Conservation (phyloP, 1,140 invertebrate genomes). For the Drosophila sulfurigaster region DNA sequence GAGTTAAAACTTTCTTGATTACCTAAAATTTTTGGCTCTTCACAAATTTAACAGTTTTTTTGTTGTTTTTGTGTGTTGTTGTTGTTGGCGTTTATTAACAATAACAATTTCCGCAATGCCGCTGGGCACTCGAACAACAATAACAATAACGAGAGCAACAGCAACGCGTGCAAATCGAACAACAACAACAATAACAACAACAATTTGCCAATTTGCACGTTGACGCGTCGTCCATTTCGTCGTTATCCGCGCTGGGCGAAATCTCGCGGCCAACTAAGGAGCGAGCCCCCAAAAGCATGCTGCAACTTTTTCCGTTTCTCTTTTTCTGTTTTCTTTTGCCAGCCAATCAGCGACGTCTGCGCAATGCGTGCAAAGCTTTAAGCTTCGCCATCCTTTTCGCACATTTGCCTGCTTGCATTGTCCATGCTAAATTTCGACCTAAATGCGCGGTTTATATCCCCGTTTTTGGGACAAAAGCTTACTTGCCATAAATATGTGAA, state of each 20-base stretch:
- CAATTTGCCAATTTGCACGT: neutral
- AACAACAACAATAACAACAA: constrained; percentile 7
- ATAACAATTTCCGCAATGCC: constrained; percentile 32
- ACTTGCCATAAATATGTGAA: constrained; percentile 13
- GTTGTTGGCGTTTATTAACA: constrained; percentile 17
- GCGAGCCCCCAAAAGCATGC: constrained; percentile 42
- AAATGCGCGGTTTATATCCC: neutral
- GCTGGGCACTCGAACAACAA: constrained; percentile 17
- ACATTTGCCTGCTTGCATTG: neutral
- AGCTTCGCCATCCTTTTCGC: neutral
- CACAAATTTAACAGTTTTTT: constrained; percentile 2
- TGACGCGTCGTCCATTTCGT: constrained; percentile 36
- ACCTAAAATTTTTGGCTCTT: neutral
- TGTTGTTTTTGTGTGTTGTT: neutral
- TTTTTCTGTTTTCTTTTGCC: constrained; percentile 23
- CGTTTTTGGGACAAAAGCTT: constrained; percentile 28
- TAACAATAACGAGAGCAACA: constrained; percentile 36
- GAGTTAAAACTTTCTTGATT: neutral
- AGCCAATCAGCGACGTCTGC: constrained; percentile 11
- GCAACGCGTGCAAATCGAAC: constrained; percentile 7
- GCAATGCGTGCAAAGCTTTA: constrained; percentile 6
- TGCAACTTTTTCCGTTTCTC: constrained; percentile 6
- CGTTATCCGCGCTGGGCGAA: constrained; percentile 54
- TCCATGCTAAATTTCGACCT: constrained; percentile 31
- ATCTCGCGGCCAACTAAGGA: constrained; percentile 65